Evolutionary conservation across 2,888 invertebrate species (phyloP).

Genomic region (Drosophila pseudotakahashii): DNA sequence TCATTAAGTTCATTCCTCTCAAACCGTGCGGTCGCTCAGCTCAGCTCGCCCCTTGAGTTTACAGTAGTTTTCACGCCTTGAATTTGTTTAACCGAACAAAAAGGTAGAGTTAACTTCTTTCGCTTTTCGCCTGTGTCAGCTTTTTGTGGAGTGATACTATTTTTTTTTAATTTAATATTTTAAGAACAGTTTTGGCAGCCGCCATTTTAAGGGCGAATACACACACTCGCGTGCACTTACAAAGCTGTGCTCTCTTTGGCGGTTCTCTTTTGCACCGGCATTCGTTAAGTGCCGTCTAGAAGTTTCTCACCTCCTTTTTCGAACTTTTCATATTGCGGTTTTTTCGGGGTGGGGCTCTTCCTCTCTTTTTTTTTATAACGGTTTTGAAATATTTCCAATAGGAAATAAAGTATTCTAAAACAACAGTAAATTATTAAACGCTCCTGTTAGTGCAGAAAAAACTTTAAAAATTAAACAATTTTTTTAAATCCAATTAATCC

Average conservation of each 20-base stretch:
- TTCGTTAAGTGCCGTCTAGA: constrained; percentile 25
- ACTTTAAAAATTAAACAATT: no score
- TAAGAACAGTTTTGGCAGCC: constrained; percentile 22
- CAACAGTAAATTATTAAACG: neutral
- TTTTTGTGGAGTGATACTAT: neutral
- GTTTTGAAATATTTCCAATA: constrained; percentile 4
- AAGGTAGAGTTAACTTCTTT: constrained; percentile 54
- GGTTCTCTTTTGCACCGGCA: constrained; percentile 54
- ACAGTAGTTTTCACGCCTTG: constrained; percentile 23
- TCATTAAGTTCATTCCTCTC: constrained; percentile 68
- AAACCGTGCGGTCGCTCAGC: constrained; percentile 65
- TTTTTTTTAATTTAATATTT: neutral
- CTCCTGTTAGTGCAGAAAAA: neutral
- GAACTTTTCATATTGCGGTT: constrained; percentile 1
- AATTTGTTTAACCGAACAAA: constrained; percentile 50
- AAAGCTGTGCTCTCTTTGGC: constrained; percentile 1
- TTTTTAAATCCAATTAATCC: no score
- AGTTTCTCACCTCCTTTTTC: constrained; percentile 16
- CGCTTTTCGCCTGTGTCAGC: neutral
- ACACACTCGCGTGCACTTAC: neutral
- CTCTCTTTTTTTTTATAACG: constrained; percentile 1
- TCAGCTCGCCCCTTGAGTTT: constrained; percentile 40
- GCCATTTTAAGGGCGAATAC: constrained; percentile 59
- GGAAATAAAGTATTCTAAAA: neutral
- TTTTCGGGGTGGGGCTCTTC: constrained; percentile 27